Percentiles rank a stretch among this genome's conserved stretches.
phyloP scores from a whole-genome alignment of 2,888 invertebrate genomes.

The Drosophila hamatofila region DNA sequence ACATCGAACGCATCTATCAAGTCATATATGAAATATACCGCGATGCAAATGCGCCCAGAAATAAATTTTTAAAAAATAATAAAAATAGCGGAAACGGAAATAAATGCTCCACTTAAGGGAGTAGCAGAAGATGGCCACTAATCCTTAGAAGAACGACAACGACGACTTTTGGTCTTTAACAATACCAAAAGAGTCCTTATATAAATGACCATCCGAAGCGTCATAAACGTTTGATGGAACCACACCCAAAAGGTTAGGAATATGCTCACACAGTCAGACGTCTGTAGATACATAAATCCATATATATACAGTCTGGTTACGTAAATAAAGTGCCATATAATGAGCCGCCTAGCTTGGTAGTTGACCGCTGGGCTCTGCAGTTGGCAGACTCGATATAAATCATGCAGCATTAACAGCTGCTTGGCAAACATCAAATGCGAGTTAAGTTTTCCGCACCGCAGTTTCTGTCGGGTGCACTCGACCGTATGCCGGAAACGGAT shows the following conservation, averaged over 20 bases:
- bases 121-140: constrained; percentile 8
- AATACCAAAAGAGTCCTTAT: constrained; percentile 23
- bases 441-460: constrained; percentile 74
- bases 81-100: constrained; percentile 47
- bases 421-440: constrained; percentile 79
- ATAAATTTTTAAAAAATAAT: too few species aligned
- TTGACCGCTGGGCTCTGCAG: constrained; percentile 42
- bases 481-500: constrained; percentile 56
- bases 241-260: constrained; percentile 1
- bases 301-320: background rate
- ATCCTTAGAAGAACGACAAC: constrained; percentile 7
- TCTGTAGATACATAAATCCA: background rate
- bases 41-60: constrained; percentile 53
- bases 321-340: constrained; percentile 61
- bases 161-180: constrained; percentile 21
- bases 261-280: background rate
- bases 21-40: constrained; percentile 28
- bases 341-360: constrained; percentile 53
- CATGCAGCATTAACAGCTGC: constrained; percentile 84
- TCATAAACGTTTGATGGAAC: constrained; percentile 20
- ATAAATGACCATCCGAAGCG: constrained; percentile 5
- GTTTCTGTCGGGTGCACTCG: constrained; percentile 47
- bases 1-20: constrained; percentile 32
- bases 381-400: constrained; percentile 72
- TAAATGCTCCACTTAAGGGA: constrained; percentile 15